Conservation (phyloP, 2,797 vertebrate genomes). For the Coluber constrictor region DNA sequence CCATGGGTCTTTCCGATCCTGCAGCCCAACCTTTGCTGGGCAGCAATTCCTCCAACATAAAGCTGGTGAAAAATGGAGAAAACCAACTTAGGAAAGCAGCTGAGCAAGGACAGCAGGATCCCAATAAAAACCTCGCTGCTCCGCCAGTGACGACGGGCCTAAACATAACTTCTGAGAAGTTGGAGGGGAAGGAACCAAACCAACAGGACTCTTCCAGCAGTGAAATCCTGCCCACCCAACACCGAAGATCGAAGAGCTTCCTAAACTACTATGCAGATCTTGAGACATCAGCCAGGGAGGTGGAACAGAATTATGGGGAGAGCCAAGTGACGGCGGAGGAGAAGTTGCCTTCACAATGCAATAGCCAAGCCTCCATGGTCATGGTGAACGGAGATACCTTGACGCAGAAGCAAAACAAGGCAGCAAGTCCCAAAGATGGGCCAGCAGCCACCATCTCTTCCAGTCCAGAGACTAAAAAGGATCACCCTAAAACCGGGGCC, state of each 20-base stretch:
- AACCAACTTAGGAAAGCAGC: slow-evolving; percentile 94
- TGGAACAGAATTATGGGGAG: slow-evolving; percentile 61
- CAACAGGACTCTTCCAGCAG: slow-evolving; percentile 65
- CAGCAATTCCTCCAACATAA: slow-evolving; percentile 83
- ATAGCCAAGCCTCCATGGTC: slow-evolving; percentile 66
- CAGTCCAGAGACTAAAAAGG: slow-evolving; percentile 84
- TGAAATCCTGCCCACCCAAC: slow-evolving; percentile 73
- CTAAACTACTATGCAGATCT: slow-evolving; percentile 86
- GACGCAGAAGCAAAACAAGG: slow-evolving; percentile 69
- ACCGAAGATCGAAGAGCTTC: slow-evolving; percentile 92
- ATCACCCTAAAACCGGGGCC: slow-evolving; percentile 84
- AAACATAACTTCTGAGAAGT: slow-evolving; percentile 83
- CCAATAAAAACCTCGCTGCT: slow-evolving; percentile 78
- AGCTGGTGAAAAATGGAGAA: slow-evolving; percentile 95
- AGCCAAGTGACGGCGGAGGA: slow-evolving; percentile 57
- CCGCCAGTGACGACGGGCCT: slow-evolving; percentile 69
- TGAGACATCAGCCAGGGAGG: slow-evolving; percentile 72
- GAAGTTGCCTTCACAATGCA: slow-evolving; percentile 70
- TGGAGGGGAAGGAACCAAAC: slow-evolving; percentile 81
- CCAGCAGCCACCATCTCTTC: slow-evolving; percentile 69
- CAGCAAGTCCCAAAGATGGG: slow-evolving; percentile 74
- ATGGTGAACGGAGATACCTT: slow-evolving; percentile 75
- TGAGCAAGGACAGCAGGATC: slow-evolving; percentile 83
- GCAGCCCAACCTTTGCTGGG: slow-evolving; percentile 78
- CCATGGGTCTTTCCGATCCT: slow-evolving; percentile 86